Evolutionary conservation across 2,888 invertebrate genomes (phyloP).

Genomic region (Dynastes tityus): DNA sequence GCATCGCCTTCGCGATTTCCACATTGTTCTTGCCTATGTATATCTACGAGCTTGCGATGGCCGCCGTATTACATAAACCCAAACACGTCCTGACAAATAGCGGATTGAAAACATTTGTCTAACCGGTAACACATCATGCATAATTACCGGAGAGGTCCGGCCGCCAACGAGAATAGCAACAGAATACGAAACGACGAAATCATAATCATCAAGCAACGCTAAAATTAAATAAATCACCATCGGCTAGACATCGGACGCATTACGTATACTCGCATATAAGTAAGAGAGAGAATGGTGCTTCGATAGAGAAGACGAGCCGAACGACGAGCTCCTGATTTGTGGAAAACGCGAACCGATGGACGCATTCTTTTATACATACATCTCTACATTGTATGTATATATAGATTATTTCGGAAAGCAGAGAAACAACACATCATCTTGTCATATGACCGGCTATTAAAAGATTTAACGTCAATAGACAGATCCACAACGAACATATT

Average conservation of each 20-base stretch:
- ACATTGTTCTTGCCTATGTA: slow-evolving; percentile 6
- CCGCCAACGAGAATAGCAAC: slow-evolving; percentile 37
- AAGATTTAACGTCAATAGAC: slow-evolving; percentile 55
- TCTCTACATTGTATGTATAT: slow-evolving; percentile 25
- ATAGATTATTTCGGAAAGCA: slow-evolving; percentile 7
- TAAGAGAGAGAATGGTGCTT: not conserved
- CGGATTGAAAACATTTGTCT: slow-evolving; percentile 60
- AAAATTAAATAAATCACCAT: slow-evolving; percentile 62
- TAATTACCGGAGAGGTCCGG: slow-evolving; percentile 56
- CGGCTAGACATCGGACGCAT: slow-evolving; percentile 9
- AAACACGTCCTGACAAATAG: slow-evolving; percentile 53
- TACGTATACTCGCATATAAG: not conserved
- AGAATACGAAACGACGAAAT: slow-evolving; percentile 52
- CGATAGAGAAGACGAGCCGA: slow-evolving; percentile 3
- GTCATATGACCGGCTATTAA: slow-evolving; percentile 57
- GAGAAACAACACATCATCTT: slow-evolving; percentile 46
- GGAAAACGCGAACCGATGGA: slow-evolving; percentile 16
- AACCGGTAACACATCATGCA: slow-evolving; percentile 56
- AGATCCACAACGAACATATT: slow-evolving; percentile 51
- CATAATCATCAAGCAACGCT: slow-evolving; percentile 55
- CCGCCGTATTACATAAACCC: slow-evolving; percentile 44
- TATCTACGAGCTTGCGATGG: slow-evolving; percentile 3
- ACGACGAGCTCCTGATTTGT: slow-evolving; percentile 16
- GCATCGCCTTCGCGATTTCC: slow-evolving; percentile 11
- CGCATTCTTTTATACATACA: slow-evolving; percentile 31